Evolutionary conservation across 2,888 invertebrate genomes (phyloP).

Genomic region (Zaprionus bogoriensis): DNA sequence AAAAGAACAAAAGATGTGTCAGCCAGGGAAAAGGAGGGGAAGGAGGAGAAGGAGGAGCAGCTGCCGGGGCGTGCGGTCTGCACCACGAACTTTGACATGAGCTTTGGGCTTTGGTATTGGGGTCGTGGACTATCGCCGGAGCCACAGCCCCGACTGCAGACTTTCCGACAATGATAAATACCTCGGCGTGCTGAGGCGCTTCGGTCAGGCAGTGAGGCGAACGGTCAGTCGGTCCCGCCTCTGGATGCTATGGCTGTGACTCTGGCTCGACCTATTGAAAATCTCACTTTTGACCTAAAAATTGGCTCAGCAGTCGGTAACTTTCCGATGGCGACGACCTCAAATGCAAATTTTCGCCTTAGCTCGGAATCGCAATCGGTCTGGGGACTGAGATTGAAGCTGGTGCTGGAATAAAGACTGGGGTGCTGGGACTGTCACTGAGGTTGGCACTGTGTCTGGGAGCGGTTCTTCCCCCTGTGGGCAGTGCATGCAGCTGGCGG

Average conservation of each 20-base stretch:
- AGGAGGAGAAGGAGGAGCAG: background rate
- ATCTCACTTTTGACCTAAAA: slow-evolving; percentile 69
- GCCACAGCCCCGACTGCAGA: background rate
- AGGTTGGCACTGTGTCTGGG: too few species aligned
- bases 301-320: slow-evolving; percentile 22
- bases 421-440: background rate
- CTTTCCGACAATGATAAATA: slow-evolving; percentile 42
- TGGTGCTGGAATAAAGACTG: too few species aligned
- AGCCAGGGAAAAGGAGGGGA: background rate
- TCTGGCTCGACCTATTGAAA: slow-evolving; percentile 32
- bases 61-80: too few species aligned
- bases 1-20: background rate
- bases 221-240: too few species aligned
- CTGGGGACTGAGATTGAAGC: too few species aligned
- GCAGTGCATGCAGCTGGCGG: background rate
- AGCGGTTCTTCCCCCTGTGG: background rate
- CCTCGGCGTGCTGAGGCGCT: background rate
- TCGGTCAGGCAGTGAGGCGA: too few species aligned
- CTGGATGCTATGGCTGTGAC: slow-evolving; percentile 10
- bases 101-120: slow-evolving; percentile 11
- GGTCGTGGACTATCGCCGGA: slow-evolving; percentile 5
- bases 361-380: too few species aligned
- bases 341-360: slow-evolving; percentile 65
- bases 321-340: slow-evolving; percentile 55
- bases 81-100: slow-evolving; percentile 37